phyloP scores from a whole-genome alignment of 2,797 vertebrate genomes.

The Pelochelys cantorii region DNA sequence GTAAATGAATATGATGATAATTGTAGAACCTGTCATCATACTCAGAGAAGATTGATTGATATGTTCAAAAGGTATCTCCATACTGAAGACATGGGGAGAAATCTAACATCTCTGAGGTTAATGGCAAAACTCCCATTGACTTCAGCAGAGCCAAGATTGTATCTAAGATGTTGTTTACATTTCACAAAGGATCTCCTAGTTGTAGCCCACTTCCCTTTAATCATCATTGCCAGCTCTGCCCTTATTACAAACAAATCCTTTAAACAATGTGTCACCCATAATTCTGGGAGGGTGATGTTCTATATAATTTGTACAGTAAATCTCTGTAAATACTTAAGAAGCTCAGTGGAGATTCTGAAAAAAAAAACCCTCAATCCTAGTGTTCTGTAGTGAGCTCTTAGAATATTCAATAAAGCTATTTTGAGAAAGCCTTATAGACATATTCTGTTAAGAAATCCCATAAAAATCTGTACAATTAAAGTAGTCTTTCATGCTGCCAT shows the following conservation, averaged over 20 bases:
- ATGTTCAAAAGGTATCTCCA: neutral
- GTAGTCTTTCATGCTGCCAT: neutral
- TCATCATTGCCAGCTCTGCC: slow-evolving; percentile 14
- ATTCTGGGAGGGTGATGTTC: slow-evolving; percentile 35
- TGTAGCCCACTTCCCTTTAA: neutral
- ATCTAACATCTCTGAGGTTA: slow-evolving; percentile 14
- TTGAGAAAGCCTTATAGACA: neutral
- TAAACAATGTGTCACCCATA: slow-evolving; percentile 23
- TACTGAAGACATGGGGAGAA: slow-evolving; percentile 12
- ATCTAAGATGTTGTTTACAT: slow-evolving; percentile 14
- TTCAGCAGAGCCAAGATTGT: slow-evolving; percentile 6
- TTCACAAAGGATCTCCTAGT: slow-evolving; percentile 17
- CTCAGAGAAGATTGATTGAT: neutral
- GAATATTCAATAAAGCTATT: slow-evolving; percentile 62
- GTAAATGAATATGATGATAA: neutral
- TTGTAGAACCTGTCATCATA: neutral
- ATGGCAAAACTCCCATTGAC: slow-evolving; percentile 23
- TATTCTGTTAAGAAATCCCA: slow-evolving; percentile 6
- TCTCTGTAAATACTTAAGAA: slow-evolving; percentile 42
- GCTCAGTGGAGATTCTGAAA: slow-evolving; percentile 61
- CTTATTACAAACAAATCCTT: slow-evolving; percentile 40
- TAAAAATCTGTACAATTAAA: neutral
- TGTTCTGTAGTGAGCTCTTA: slow-evolving; percentile 66
- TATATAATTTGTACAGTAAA: slow-evolving; percentile 67
- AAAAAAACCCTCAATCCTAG: slow-evolving; percentile 37